Evolutionary conservation across 1,140 invertebrate genomes (phyloP).

Genomic region (Halictus rubicundus): DNA sequence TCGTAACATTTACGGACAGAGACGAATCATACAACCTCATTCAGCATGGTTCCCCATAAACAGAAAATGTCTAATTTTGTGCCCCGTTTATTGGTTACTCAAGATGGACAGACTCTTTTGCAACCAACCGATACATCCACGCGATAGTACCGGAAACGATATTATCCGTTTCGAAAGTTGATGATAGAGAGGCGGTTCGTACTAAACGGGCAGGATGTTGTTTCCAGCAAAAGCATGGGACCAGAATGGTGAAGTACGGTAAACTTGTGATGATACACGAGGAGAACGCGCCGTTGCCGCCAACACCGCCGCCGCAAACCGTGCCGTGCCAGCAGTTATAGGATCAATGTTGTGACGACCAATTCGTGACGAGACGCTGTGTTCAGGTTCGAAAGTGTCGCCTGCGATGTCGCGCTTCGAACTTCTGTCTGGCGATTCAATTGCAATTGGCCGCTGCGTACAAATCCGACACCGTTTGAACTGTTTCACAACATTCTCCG

Average conservation of each 20-base stretch:
- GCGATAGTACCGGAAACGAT: neutral
- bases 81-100: no score
- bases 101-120: no score
- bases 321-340: conserved; percentile 49
- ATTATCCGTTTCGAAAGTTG: conserved; percentile 3
- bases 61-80: no score
- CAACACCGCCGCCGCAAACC: conserved; percentile 51
- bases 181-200: neutral
- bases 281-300: conserved; percentile 75
- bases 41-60: no score
- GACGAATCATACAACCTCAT: no score
- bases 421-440: neutral
- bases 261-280: conserved; percentile 76
- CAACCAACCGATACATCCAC: no score
- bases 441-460: conserved; percentile 9
- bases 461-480: neutral
- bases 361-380: neutral
- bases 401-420: neutral
- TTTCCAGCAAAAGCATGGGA: conserved; percentile 66
- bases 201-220: conserved; percentile 20
- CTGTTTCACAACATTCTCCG: no score
- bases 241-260: conserved; percentile 67
- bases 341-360: conserved; percentile 1
- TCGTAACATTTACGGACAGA: no score
- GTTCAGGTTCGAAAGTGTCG: neutral